phyloP scores from a whole-genome alignment of 2,888 invertebrate genomes.

The Chaetoderma sp. region DNA sequence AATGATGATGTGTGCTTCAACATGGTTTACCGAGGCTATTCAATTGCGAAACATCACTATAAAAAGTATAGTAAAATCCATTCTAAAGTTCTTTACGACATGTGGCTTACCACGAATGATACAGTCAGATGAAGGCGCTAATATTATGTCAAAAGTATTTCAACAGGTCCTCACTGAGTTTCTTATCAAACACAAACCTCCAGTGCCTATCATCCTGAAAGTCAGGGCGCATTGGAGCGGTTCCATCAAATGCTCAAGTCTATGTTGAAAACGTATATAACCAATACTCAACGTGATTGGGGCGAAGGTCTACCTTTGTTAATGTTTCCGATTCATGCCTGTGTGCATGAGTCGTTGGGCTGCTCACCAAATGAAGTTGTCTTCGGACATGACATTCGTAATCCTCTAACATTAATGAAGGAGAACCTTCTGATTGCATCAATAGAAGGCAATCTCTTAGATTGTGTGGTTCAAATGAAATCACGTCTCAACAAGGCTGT shows the following conservation, averaged over 20 bases:
- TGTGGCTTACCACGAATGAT: conserved; percentile 14
- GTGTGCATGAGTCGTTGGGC: not conserved
- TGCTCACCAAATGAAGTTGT: not conserved
- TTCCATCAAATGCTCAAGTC: not conserved
- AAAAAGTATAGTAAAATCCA: not conserved
- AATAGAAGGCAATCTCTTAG: not conserved
- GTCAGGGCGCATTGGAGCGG: conserved; percentile 12
- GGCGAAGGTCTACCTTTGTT: not conserved
- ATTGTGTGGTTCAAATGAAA: not conserved
- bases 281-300: conserved; percentile 3
- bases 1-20: conserved; percentile 18
- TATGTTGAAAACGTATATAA: not conserved
- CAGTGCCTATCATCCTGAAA: conserved; percentile 18
- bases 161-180: conserved; percentile 9
- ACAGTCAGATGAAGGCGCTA: conserved; percentile 15
- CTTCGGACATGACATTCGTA: conserved; percentile 18
- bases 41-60: conserved; percentile 13
- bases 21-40: conserved; percentile 20
- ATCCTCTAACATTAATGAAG: not conserved
- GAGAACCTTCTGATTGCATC: not conserved
- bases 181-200: conserved; percentile 12
- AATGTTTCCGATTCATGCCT: not conserved
- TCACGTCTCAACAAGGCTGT: not conserved
- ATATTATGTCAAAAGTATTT: conserved; percentile 17
- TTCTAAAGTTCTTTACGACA: conserved; percentile 6